A percentile compares a stretch with the other conserved stretches of the same genome.
Evolutionary conservation across 2,113 vertebrate species (phyloP).

Genomic region (Erpornis zantholeuca): DNA sequence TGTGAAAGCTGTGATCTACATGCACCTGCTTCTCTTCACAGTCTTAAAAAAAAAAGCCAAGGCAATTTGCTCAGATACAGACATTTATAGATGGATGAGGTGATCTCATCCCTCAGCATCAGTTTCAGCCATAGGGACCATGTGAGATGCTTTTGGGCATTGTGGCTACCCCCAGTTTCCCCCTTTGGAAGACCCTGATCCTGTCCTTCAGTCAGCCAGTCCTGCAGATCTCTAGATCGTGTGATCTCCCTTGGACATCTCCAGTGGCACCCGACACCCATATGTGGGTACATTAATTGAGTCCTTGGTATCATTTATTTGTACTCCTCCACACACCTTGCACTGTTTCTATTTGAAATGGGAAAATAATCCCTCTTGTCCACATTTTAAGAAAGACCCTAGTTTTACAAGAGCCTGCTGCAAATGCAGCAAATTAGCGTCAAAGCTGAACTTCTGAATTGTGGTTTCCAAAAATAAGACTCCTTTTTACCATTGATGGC

Average conservation of each 20-base stretch:
- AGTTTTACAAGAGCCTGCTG: not conserved
- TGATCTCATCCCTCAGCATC: not conserved
- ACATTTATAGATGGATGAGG: not conserved
- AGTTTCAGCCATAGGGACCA: not conserved
- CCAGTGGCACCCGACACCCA: not conserved
- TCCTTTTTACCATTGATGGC: not conserved
- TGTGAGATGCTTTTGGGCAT: not conserved
- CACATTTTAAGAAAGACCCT: not conserved
- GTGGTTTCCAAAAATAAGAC: not conserved
- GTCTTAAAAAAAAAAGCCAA: not conserved
- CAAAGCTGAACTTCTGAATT: not conserved
- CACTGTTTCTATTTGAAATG: not conserved
- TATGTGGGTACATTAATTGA: not conserved
- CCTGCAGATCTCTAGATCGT: not conserved
- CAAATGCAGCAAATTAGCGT: not conserved
- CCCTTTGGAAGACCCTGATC: not conserved
- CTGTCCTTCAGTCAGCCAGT: not conserved
- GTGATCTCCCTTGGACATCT: not conserved
- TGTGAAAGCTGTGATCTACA: constrained; percentile 15
- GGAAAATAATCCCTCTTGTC: not conserved
- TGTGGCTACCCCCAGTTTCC: accelerated
- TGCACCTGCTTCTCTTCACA: not conserved
- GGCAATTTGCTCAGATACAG: not conserved
- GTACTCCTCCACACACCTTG: not conserved
- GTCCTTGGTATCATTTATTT: not conserved